Evolutionary conservation across 2,113 vertebrate genomes (phyloP).

Genomic region (Chaetorhynchus papuensis): DNA sequence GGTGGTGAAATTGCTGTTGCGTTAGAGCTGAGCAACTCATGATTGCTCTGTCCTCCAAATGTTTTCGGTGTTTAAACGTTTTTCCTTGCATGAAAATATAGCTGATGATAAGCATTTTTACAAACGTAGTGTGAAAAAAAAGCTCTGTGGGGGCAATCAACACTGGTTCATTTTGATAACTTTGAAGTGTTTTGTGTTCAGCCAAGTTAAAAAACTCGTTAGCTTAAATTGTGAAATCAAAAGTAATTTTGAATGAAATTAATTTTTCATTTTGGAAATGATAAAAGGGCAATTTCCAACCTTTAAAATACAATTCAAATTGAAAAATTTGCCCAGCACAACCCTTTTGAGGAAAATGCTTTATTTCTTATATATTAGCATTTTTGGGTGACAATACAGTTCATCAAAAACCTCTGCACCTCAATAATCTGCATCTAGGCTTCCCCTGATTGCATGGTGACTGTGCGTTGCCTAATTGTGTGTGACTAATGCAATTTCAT

Average conservation of each 20-base stretch:
- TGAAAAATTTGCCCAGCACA: neutral
- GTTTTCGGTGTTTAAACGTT: neutral
- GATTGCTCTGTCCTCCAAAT: constrained; percentile 1
- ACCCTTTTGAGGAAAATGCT: neutral
- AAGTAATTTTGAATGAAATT: constrained; percentile 28
- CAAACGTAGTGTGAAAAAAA: neutral
- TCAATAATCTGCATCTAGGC: constrained; percentile 18
- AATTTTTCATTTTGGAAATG: constrained; percentile 6
- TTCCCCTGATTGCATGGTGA: constrained; percentile 43
- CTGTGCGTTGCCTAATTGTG: constrained; percentile 50
- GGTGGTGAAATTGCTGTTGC: constrained; percentile 18
- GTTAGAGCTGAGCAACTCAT: constrained; percentile 5
- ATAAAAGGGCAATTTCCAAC: neutral
- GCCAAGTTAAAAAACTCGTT: neutral
- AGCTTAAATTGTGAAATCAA: constrained; percentile 52
- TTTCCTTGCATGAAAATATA: neutral
- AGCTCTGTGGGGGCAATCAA: neutral
- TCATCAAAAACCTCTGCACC: constrained; percentile 42
- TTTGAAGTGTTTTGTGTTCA: constrained; percentile 23
- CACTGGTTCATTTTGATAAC: constrained; percentile 11
- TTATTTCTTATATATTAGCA: neutral
- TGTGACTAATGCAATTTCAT: constrained; percentile 66
- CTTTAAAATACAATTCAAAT: constrained; percentile 6
- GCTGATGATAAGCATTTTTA: neutral
- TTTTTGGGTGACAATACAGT: constrained; percentile 5